These are phyloP conservation scores for Lasaia peninsularis DNA, from an alignment of 1,140 invertebrate species.

Conservation along the genomic window DNA sequence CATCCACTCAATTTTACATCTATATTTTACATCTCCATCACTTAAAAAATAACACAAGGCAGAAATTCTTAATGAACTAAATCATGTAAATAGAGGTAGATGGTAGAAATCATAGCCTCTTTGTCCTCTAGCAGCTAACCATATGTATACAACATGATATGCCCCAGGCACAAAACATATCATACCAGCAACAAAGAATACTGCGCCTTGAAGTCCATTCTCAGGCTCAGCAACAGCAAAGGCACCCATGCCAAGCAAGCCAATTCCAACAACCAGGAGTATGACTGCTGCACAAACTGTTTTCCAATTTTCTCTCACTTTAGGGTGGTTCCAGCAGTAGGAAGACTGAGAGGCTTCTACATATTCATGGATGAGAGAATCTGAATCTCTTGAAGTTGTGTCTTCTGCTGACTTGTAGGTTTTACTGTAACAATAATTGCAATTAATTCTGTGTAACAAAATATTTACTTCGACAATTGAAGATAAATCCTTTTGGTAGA, in stretches of 20 bases:
- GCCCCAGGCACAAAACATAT: slow-evolving; percentile 90
- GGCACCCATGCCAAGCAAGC: slow-evolving; percentile 85
- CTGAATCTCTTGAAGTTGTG: slow-evolving; percentile 86
- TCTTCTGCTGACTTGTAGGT: slow-evolving; percentile 82
- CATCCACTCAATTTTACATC: slow-evolving; percentile 2
- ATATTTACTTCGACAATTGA: too few relatives aligned
- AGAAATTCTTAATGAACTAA: slow-evolving; percentile 26
- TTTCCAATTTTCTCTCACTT: slow-evolving; percentile 90
- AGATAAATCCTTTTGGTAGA: too few relatives aligned
- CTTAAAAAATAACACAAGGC: slow-evolving; percentile 15
- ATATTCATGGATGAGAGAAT: slow-evolving; percentile 88
- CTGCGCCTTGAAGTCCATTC: slow-evolving; percentile 85
- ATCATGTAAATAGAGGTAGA: slow-evolving; percentile 87
- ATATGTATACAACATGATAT: slow-evolving; percentile 91
- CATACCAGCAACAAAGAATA: slow-evolving; percentile 88
- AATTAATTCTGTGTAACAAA: too few relatives aligned
- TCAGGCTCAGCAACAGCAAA: slow-evolving; percentile 83
- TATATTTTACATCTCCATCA: slow-evolving; percentile 16
- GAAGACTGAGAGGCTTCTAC: slow-evolving; percentile 80
- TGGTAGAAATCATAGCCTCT: slow-evolving; percentile 90
- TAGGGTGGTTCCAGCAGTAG: slow-evolving; percentile 89
- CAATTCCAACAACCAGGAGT: slow-evolving; percentile 86
- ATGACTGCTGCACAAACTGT: slow-evolving; percentile 88
- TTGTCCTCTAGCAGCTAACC: slow-evolving; percentile 87
- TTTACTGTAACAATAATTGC: slow-evolving; percentile 73